Conservation (phyloP, 2,113 vertebrate genomes). For the Perccottus glenii region DNA sequence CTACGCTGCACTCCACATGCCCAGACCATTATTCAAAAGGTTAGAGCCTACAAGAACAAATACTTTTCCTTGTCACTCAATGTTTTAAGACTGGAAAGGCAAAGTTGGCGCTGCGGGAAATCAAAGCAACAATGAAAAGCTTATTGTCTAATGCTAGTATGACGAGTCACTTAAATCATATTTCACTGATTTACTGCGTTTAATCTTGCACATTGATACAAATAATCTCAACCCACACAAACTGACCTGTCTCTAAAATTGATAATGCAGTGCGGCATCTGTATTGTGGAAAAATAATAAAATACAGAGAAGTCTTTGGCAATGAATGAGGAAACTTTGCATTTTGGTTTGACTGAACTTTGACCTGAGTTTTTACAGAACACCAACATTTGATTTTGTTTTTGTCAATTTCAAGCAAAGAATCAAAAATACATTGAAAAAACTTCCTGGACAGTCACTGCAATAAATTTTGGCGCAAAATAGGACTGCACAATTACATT, state of each 20-base stretch:
- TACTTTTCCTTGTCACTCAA: background rate
- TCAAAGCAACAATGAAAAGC: background rate
- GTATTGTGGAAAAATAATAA: no score
- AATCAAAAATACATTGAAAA: background rate
- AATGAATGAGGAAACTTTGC: background rate
- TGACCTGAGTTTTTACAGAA: background rate
- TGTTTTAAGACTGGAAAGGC: conserved; percentile 18
- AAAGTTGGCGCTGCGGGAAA: conserved; percentile 5
- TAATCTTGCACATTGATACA: background rate
- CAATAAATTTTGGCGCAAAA: background rate
- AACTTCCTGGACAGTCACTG: background rate
- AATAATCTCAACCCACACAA: background rate
- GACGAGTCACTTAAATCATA: background rate
- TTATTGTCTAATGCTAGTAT: background rate
- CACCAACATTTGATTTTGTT: background rate
- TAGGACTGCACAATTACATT: background rate
- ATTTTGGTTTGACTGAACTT: background rate
- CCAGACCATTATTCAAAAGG: conserved; percentile 48
- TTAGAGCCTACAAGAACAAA: conserved; percentile 9
- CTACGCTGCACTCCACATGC: conserved; percentile 18
- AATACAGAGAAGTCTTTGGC: background rate
- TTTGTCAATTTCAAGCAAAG: background rate
- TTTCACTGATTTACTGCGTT: background rate
- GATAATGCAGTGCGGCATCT: background rate
- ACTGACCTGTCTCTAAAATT: background rate